These are phyloP conservation scores for Metacarcinus magister DNA, from an alignment of 2,888 invertebrate genomes.

Conservation along the genomic window DNA sequence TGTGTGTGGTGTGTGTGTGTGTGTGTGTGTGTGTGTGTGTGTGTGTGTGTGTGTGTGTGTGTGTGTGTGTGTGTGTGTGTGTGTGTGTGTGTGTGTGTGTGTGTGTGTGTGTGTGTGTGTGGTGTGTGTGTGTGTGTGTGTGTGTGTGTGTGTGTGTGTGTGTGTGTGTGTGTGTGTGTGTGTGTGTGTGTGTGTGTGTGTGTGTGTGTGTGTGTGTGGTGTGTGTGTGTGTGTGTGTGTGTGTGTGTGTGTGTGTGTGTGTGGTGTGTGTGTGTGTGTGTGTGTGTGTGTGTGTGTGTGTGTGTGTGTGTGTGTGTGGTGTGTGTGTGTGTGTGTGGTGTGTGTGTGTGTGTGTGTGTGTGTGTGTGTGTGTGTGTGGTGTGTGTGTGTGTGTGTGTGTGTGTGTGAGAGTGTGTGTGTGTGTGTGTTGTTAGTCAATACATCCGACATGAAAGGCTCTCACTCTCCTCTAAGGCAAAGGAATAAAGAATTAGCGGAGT, in stretches of 20 bases:
- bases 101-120: slow-evolving; percentile 2
- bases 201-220: too few relatives aligned
- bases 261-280: neutral
- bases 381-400: neutral
- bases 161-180: neutral
- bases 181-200: too few relatives aligned
- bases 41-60: slow-evolving; percentile 44
- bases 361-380: neutral
- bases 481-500: too few relatives aligned
- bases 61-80: slow-evolving; percentile 38
- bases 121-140: neutral
- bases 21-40: slow-evolving; percentile 42
- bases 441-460: too few relatives aligned
- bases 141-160: neutral
- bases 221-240: neutral
- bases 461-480: too few relatives aligned
- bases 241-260: neutral
- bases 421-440: too few relatives aligned
- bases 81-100: neutral
- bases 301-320: neutral
- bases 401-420: too few relatives aligned
- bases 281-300: too few relatives aligned
- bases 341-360: neutral
- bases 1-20: neutral
- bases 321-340: neutral